phyloP scores from a whole-genome alignment of 2,113 vertebrate genomes.

The Equus quagga region DNA sequence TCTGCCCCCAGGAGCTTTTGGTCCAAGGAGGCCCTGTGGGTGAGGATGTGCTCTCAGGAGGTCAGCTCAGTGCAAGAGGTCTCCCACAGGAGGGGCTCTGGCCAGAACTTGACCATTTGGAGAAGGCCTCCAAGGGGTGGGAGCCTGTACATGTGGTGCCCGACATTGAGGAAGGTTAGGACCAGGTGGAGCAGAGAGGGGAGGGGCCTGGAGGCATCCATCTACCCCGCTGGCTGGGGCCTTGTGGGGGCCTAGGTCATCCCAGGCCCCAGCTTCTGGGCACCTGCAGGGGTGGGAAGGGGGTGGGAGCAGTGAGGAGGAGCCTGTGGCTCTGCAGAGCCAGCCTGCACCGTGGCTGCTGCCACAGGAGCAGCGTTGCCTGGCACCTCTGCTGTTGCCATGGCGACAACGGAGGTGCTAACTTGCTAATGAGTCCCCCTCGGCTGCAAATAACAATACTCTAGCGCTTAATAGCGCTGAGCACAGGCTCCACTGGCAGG shows the following conservation, averaged over 20 bases:
- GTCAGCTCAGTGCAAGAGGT: neutral
- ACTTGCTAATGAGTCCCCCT: constrained; percentile 88
- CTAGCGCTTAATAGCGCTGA: constrained; percentile 60
- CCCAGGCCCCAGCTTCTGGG: neutral
- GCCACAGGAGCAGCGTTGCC: constrained; percentile 84
- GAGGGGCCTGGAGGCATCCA: neutral
- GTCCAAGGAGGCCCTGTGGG: neutral
- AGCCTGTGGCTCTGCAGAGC: neutral
- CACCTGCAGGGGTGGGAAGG: neutral
- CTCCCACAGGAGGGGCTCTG: neutral
- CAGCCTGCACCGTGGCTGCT: neutral
- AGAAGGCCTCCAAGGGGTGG: neutral
- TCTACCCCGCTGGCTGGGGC: neutral
- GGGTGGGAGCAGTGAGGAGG: neutral
- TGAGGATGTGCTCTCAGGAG: neutral
- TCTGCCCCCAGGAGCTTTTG: neutral
- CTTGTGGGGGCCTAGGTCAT: no score
- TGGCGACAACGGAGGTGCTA: constrained; percentile 86
- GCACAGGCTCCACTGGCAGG: constrained; percentile 69
- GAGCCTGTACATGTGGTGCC: neutral
- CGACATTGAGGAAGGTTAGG: neutral
- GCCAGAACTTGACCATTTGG: neutral
- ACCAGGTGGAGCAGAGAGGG: neutral
- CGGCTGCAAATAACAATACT: constrained; percentile 85
- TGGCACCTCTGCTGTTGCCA: constrained; percentile 88